Conservation (phyloP, 2,113 vertebrate genomes). For the Oncorhynchus kisutch region DNA sequence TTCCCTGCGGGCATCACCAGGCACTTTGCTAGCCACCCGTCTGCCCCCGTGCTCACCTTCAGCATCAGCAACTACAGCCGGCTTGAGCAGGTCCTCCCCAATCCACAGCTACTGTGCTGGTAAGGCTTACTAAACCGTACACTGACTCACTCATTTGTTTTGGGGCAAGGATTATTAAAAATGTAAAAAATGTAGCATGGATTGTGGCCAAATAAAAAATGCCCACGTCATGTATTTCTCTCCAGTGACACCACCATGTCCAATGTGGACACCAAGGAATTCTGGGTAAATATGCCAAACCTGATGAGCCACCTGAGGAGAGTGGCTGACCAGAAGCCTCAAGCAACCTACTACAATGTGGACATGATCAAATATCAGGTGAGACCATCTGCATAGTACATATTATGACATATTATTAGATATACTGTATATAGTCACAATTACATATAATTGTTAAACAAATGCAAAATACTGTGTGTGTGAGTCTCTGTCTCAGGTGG, state of each 20-base stretch:
- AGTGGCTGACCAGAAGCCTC: slow-evolving; percentile 96
- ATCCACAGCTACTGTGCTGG: slow-evolving; percentile 99
- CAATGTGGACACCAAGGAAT: slow-evolving; percentile 85
- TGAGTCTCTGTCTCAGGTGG: slow-evolving; percentile 78
- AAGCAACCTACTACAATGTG: slow-evolving; percentile 98
- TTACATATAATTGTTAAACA: neutral
- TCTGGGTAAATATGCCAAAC: slow-evolving; percentile 99
- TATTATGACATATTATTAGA: too few relatives aligned
- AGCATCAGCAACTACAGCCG: slow-evolving; percentile 95
- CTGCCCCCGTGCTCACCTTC: slow-evolving; percentile 92
- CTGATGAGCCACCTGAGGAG: slow-evolving; percentile 96
- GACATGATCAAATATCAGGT: slow-evolving; percentile 99
- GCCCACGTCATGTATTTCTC: slow-evolving; percentile 3
- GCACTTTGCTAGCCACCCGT: slow-evolving; percentile 95
- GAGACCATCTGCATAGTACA: slow-evolving; percentile 24
- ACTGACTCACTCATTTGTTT: neutral
- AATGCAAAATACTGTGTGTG: neutral
- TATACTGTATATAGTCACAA: too few relatives aligned
- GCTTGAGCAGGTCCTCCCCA: slow-evolving; percentile 98
- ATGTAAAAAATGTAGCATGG: too few relatives aligned
- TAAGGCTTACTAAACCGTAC: slow-evolving; percentile 62
- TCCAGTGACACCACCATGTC: slow-evolving; percentile 82
- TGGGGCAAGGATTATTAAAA: too few relatives aligned
- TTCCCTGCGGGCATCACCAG: slow-evolving; percentile 97
- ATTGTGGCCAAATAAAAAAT: too few relatives aligned